Conservation (phyloP, 2,888 invertebrate species). For the Phengaris alcon region DNA sequence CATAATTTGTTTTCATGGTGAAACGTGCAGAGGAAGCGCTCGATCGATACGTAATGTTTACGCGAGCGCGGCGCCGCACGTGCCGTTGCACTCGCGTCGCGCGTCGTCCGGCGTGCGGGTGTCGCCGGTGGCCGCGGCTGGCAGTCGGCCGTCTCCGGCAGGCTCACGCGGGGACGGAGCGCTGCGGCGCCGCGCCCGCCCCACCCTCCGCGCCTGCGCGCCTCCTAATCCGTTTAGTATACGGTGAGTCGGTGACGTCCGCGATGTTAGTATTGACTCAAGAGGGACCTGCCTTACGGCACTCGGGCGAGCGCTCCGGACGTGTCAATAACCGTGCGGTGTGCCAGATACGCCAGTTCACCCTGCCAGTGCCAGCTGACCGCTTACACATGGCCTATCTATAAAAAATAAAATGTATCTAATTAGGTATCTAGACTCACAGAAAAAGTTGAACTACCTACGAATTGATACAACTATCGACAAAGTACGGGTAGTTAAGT, state of each 20-base stretch:
- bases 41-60: conserved; percentile 40
- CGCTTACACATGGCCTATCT: too few relatives aligned
- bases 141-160: conserved; percentile 9
- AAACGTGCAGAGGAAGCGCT: conserved; percentile 35
- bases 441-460: too few relatives aligned
- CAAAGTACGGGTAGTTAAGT: too few relatives aligned
- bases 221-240: conserved; percentile 24
- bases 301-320: conserved; percentile 19
- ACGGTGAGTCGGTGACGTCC: conserved; percentile 14
- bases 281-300: conserved; percentile 10
- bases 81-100: conserved; percentile 34
- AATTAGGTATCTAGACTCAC: too few relatives aligned
- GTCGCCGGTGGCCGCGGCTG: conserved; percentile 41
- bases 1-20: conserved; percentile 35
- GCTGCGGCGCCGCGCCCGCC: conserved; percentile 36
- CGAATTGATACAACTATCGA: too few relatives aligned
- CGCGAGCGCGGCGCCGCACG: conserved; percentile 33
- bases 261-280: conserved; percentile 21
- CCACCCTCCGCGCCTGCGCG: conserved; percentile 40
- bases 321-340: neutral
- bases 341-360: neutral
- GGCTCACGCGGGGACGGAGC: conserved; percentile 36
- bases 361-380: neutral
- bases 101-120: conserved; percentile 33
- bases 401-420: too few relatives aligned